Base-by-base conservation (phyloP, 2,797 vertebrate species). In the Tympanoctomys barrerae region DNA sequence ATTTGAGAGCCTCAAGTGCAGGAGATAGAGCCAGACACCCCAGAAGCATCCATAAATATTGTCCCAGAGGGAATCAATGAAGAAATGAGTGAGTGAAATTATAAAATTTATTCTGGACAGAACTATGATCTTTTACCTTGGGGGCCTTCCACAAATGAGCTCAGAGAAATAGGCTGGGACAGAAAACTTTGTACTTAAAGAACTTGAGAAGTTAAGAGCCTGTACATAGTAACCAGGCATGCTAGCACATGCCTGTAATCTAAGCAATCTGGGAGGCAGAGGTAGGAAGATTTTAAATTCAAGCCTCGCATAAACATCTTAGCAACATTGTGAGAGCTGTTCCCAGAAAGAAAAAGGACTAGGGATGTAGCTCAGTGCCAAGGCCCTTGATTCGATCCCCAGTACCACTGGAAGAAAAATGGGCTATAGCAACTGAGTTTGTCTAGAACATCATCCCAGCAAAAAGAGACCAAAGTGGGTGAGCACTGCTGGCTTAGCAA, bases 1-100 rank as follows among this genome's bases (percentile, higher is more conserved):
- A 26, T 46, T 0, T 31, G 28, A 77, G 46, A 59, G 26, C 2
- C 12, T 28, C 42, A 42, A 0, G 33, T 2, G 1, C 7, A 9
- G 28, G 28, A 54, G 8, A 87, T 68, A 9, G 2, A 24, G 26
- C 22, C 14, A 82, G 46, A 13, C 10, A n/a, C 36, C n/a, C 24
- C 82, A n/a, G 22, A 31, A 16, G 14, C 22, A 0, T 13, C 36
- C n/a, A 73, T 19, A 83, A 70, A 26, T 11, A 0, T 26, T 52
- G n/a, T 66, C 36, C 66, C 39, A 18, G 14, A 87, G 31, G 11
- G 5, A 26, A 24, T 52, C 66, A 54, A 16, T 5, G 36, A 68
- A 92, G 84, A 77, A 39, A 70, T 14, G 5, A 86, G 10, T 33
- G 84, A 21, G 36, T 9, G 14, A 16, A 80, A 87, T 12, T 36